Base-by-base conservation (phyloP, 2,113 vertebrate species). In the Progne subis region DNA sequence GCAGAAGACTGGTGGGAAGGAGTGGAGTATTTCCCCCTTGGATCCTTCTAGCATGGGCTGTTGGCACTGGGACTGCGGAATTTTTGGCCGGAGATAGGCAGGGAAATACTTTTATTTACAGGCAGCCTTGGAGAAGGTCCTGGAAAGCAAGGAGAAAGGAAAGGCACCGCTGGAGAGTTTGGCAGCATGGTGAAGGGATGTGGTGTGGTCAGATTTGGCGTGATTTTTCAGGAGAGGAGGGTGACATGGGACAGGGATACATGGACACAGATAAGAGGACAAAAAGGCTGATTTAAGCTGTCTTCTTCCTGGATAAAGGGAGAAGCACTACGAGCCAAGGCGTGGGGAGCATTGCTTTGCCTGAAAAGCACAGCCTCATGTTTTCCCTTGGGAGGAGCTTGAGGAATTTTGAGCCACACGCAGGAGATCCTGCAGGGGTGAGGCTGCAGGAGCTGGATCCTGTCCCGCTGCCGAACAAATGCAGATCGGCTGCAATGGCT, bases 401-500 rank as follows among this genome's bases (percentile, higher is more conserved):
- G 6, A 95, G 89, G 93, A 95, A 86, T 86, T 92, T 46, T 12
- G 8, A 94, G 82, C 50, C 0, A 0, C 0, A 4, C 0, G 21
- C 57, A 46, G 46, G 64, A 77, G 85, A 55, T 63, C 53, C 49
- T 9, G 7, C 46, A 57, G 71, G 49, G 61, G n/a, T 32, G 47
- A 78, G 61, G 65, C 56, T 67, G 63, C 2, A 0, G 56, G 75
- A 88, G 68, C 50, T 24, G 39, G 43, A 68, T 86, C 72, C 65
- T 4, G 18, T 63, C 56, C 78, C 2, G 18, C 77, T 28, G 59
- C 83, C 0, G 0, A 43, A n/a, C 49, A 28, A 63, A 34, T 14
- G 24, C 59, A 6, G 2, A 2, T 2, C 0, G 0, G 31, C 65
- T 55, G 49, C 2, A 2, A 5, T 0, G 1, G 19, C 67, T 68